Percentiles rank a stretch among this genome's conserved stretches.
These are phyloP conservation scores for Zygaena filipendulae DNA, from an alignment of 2,888 invertebrate species.

Conservation along the genomic window DNA sequence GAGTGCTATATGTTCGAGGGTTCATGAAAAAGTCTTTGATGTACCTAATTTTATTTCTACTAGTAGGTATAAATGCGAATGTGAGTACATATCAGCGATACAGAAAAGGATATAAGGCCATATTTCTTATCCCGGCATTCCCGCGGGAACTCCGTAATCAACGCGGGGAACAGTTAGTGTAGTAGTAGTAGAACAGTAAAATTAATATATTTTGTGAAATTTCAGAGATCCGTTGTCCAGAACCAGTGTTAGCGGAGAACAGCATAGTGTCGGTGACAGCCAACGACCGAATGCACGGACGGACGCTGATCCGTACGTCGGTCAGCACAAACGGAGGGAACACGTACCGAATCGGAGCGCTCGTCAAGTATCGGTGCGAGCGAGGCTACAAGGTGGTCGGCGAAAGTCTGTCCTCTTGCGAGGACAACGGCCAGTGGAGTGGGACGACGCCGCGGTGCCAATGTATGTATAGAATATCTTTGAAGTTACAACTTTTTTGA, in stretches of 20 bases:
- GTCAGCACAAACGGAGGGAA: conserved; percentile 76
- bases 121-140: no score
- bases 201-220: no score
- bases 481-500: background rate
- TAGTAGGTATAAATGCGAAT: no score
- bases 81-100: no score
- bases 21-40: no score
- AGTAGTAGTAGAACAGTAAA: no score
- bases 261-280: conserved; percentile 90
- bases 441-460: conserved; percentile 85
- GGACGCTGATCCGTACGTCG: conserved; percentile 80
- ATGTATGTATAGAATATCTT: conserved; percentile 68
- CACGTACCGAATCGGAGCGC: conserved; percentile 86
- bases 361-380: conserved; percentile 90
- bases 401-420: conserved; percentile 85
- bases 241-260: conserved; percentile 84
- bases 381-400: conserved; percentile 89
- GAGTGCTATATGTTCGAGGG: no score
- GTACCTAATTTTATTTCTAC: no score
- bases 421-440: conserved; percentile 88
- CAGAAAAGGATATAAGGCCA: no score
- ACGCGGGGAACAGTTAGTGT: no score
- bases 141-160: no score
- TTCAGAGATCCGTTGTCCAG: conserved; percentile 87
- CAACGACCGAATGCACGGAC: conserved; percentile 89